Conservation (phyloP, 2,797 vertebrate species). For the Vespertilio murinus region DNA sequence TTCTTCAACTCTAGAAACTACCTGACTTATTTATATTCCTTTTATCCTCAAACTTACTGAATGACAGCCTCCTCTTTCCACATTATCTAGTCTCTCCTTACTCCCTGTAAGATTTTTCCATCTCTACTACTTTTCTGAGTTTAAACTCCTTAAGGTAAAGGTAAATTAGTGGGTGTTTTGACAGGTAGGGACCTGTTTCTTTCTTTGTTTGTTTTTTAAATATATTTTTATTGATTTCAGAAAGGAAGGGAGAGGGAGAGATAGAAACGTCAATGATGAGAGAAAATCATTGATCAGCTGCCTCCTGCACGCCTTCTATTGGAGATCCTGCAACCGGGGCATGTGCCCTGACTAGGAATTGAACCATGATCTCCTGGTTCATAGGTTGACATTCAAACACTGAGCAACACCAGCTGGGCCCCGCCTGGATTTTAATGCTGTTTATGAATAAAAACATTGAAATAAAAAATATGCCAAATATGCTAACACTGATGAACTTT, state of each 20-base stretch:
- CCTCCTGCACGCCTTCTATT: no score
- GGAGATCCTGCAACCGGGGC: no score
- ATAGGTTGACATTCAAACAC: background rate
- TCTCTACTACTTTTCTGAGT: background rate
- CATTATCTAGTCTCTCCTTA: background rate
- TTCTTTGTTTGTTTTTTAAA: background rate
- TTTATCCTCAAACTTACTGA: background rate
- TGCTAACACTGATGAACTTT: background rate
- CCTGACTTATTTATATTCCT: background rate
- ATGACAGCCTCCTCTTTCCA: background rate
- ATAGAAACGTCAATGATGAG: no score
- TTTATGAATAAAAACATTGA: conserved; percentile 11
- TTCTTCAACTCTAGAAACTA: background rate
- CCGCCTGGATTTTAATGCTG: background rate
- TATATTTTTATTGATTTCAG: no score
- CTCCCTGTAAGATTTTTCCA: background rate
- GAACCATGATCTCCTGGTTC: no score
- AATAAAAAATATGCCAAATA: conserved; percentile 12
- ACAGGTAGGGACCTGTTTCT: no score
- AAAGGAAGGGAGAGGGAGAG: no score
- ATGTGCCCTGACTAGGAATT: no score
- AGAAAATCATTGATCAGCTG: no score
- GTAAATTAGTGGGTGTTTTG: background rate
- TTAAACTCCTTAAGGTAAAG: background rate
- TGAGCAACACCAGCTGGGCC: background rate